Evolutionary conservation across 2,888 invertebrate species (phyloP), one percentile per base, ranked within the genome.

Genomic region (Eristalis tenax): DNA sequence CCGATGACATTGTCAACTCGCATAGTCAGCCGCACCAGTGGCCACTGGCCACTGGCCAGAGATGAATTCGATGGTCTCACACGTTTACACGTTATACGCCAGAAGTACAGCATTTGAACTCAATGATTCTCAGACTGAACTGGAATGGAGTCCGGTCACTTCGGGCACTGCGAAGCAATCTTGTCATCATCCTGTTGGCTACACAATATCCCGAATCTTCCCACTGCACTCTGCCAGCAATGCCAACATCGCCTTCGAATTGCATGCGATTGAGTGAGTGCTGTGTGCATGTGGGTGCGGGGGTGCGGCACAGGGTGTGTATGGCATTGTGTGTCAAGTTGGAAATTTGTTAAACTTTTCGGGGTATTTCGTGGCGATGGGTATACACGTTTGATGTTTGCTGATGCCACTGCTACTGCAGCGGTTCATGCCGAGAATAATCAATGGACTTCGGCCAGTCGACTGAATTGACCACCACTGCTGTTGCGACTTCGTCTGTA

Each of bases 321-420:
- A 32, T 28, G 10, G 8, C 8, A 32, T 50, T 69, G 74, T 74
- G 59, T 82, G 70, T 81, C 80, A 75, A 81, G 38, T 79, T 83
- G 74, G 38, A 79, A 84, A 75, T 84, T 80, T 84, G 79, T 75
- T 84, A 84, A 79, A 66, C 61, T 73, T 75, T 81, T 70, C 50
- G 59, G 22, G 59, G 22, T 79, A 70, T 80, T 63, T 70, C 15
- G 35, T 77, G 23, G 28, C 28, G 59, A 15, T 59, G 23, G 38
- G 22, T 26, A 50, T 59, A 78, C 65, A 79, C 74, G 69, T 74
- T 50, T 64, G 65, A 75, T 84, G 75, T 79, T 74, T 77, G 61
- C 77, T 56, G 71, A 65, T 65, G 70, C 38, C 38, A 59, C 23
- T 40, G 18, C 59, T 23, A 22, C 81, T 81, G 75, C 81, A 81